These are phyloP conservation scores for Theristus sp. DNA, from an alignment of 2,888 invertebrate genomes.

Conservation along the genomic window DNA sequence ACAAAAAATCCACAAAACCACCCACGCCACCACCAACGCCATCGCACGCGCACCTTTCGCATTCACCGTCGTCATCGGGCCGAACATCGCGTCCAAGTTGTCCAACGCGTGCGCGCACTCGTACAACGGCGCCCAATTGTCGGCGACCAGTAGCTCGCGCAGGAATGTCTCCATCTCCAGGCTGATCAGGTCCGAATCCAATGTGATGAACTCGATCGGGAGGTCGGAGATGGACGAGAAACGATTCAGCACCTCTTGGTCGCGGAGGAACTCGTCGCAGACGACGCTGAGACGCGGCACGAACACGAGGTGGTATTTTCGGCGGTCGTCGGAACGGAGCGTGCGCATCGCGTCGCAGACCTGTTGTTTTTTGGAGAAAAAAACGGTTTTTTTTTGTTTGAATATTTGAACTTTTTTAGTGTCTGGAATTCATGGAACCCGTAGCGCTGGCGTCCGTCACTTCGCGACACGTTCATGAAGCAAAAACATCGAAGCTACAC, in stretches of 20 bases:
- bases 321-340: not conserved
- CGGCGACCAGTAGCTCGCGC: not conserved
- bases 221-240: constrained; percentile 4
- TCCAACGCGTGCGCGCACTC: not conserved
- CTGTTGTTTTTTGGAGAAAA: not conserved
- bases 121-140: not conserved
- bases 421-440: too few species aligned
- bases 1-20: not conserved
- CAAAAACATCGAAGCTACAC: too few species aligned
- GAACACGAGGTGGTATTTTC: not conserved
- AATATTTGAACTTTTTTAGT: not conserved
- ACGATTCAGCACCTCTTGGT: not conserved
- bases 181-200: constrained; percentile 3
- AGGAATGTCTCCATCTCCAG: constrained; percentile 2
- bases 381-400: not conserved
- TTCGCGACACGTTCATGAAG: too few species aligned
- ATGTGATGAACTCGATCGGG: constrained; percentile 1
- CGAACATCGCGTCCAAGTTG: constrained; percentile 2
- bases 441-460: too few species aligned
- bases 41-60: not conserved
- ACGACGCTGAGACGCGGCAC: not conserved
- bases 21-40: too few species aligned
- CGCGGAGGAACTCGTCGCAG: not conserved
- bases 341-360: not conserved
- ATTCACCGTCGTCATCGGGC: not conserved